Base-by-base conservation (phyloP, 2,888 invertebrate species). In the Temnothorax ravouxi region DNA sequence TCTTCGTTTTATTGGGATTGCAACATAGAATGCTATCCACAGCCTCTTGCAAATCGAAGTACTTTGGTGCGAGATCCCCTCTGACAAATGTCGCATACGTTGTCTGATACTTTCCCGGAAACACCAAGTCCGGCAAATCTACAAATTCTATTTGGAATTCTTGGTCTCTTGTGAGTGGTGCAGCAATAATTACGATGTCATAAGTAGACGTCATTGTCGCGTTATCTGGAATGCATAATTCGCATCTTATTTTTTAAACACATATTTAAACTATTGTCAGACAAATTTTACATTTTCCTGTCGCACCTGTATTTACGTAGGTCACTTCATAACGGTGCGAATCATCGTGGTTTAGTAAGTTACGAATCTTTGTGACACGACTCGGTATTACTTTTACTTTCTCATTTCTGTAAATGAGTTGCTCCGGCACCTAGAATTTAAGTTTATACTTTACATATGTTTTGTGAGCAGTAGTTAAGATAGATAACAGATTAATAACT, bases 151-250 rank as follows among this genome's bases (percentile, higher is more conserved):
- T 95, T 15, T 92, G 91, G 69, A 89, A 92, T 84, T 92, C 81
- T 56, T 94, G 95, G 91, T 95, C 95, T 0, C 85, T 86, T 9
- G 95, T 95, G 54, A 96, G 92, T 1, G 97, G 97, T 44, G 95
- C 92, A 21, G 96, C 96, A 25, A 97, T 87, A 62, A 97, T 95
- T 2, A 97, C 95, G 82, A 96, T 94, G 89, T 97, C 96, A 89
- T 96, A 96, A 8, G 84, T 83, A 18, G 89, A 86, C 38, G 89
- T 91, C 62, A 89, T 89, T 62, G 82, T 88, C 54, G 76, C 67
- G 59, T 89, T 89, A 54, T 87, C 94, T 94, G 71, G 21, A 90
- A 67, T 34, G 15, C n/a, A 66, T 18, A 61, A 71, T 21, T 11
- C 13, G 15, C 34, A 3, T 8, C 6, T 38, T 64, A 56, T 25